Conservation (phyloP, 2,888 invertebrate species). For the Ophion costatus region DNA sequence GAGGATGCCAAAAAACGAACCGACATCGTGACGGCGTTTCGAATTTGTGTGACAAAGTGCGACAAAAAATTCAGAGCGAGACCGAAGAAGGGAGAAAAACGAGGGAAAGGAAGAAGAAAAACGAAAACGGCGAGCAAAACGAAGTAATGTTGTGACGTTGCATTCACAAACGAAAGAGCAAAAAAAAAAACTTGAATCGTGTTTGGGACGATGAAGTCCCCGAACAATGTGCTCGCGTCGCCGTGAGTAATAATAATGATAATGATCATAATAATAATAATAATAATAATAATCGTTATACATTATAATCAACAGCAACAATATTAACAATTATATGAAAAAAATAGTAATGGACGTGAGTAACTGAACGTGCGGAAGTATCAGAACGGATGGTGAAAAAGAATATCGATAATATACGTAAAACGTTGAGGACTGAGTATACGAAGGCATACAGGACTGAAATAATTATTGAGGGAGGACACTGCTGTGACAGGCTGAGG, state of each 20-base stretch:
- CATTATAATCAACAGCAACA: constrained; percentile 3
- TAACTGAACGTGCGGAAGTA: constrained; percentile 29
- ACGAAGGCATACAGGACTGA: constrained; percentile 73
- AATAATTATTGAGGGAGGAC: constrained; percentile 72
- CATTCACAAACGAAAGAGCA: not conserved
- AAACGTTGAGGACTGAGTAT: constrained; percentile 71
- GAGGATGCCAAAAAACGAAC: not conserved
- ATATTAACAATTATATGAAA: constrained; percentile 33
- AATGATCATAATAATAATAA: constrained; percentile 25
- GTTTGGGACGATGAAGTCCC: constrained; percentile 31
- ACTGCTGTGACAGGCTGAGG: constrained; percentile 34
- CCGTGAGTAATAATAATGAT: constrained; percentile 30
- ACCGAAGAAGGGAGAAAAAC: not conserved
- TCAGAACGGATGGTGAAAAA: not conserved
- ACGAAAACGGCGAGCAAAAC: not conserved
- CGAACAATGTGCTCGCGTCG: constrained; percentile 22
- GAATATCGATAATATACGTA: constrained; percentile 67
- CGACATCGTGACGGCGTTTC: not conserved
- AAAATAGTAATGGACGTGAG: constrained; percentile 29
- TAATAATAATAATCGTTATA: constrained; percentile 33
- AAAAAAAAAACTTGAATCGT: constrained; percentile 19
- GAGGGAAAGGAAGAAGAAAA: not conserved
- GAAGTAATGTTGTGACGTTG: constrained; percentile 16
- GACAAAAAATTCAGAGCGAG: not conserved
- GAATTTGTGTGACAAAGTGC: not conserved